Conservation (phyloP, 2,797 vertebrate species). For the Microhierax caerulescens region DNA sequence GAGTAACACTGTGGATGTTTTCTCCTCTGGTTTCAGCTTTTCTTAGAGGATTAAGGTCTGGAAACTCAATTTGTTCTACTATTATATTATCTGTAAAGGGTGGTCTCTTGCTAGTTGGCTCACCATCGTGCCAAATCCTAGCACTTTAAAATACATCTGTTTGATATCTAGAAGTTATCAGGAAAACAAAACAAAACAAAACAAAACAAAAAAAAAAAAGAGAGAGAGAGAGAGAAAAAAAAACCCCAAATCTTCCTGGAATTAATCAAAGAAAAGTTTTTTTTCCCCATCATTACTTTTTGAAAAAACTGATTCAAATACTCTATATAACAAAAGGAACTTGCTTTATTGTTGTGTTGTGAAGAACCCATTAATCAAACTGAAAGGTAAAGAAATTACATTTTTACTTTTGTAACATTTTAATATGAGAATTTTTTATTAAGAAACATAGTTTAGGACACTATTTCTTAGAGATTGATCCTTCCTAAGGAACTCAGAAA, state of each 20-base stretch:
- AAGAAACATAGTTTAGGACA: constrained; percentile 42
- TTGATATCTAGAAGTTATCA: not conserved
- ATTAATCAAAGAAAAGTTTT: not conserved
- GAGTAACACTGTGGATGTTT: constrained; percentile 30
- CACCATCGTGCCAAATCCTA: not conserved
- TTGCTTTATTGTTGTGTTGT: constrained; percentile 25
- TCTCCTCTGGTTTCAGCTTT: constrained; percentile 25
- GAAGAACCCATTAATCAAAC: constrained; percentile 65
- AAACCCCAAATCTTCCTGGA: not conserved
- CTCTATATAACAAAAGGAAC: constrained; percentile 13
- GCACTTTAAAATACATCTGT: not conserved
- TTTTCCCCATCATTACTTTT: not conserved
- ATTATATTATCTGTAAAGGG: constrained; percentile 27
- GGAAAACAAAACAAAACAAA: not conserved
- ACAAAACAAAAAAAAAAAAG: not conserved
- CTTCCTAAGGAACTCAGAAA: not conserved
- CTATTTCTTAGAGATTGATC: not conserved
- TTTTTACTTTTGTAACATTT: constrained; percentile 63
- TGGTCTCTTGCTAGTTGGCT: constrained; percentile 21
- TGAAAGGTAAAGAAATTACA: constrained; percentile 70
- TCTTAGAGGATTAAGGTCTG: constrained; percentile 41
- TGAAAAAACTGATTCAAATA: not conserved
- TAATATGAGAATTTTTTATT: constrained; percentile 49
- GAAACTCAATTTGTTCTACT: constrained; percentile 49
- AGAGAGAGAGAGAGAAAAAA: not conserved